Evolutionary conservation across 2,113 vertebrate species (phyloP), one percentile per base, ranked within the genome.

Genomic region (Phrynosoma blainvillii): DNA sequence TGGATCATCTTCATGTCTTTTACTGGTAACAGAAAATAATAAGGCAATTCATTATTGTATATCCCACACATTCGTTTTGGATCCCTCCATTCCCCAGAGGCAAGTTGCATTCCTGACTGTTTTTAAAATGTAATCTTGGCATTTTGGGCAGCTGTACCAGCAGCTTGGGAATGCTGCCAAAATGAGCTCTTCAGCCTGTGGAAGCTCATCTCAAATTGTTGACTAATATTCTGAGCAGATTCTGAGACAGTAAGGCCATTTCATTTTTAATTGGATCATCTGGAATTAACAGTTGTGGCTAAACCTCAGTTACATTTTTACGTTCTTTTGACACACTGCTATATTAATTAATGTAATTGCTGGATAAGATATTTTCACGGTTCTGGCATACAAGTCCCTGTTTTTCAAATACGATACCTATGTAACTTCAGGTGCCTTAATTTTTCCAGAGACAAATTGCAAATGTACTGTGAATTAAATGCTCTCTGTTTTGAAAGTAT

Each of bases 211-310:
- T 62, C 52, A 89, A 84, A 47, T 82, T 12, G 52, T 78, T 78
- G 62, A 27, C 52, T 83, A 83, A 83, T 78, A 32, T 27, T 82
- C 74, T n/a, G 23, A 78, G 36, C 66, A 59, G 84, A 83, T 71
- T 82, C 13, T n/a, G 79, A 85, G 84, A 88, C 54, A 73, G 42
- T 88, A 76, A 79, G 86, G 23, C 23, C 47, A 78, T 47, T 71
- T 71, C 40, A 70, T 42, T 71, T 89, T 89, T 89, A 89, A 89
- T 83, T 71, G 65, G 84, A 89, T 86, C 36, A 73, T 79, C 73
- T 79, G 84, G 71, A 89, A 86, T 47, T 27, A 86, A 82, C 84
- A n/a, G 73, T 79, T 73, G 74, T 83, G 32, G 32, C 47, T 88
- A 27, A 9, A 71, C 23, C 47, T 84, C 27, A 42, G 14, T 79